Evolutionary conservation across 2,113 vertebrate species (phyloP).

Genomic region (Silurus asotus): DNA sequence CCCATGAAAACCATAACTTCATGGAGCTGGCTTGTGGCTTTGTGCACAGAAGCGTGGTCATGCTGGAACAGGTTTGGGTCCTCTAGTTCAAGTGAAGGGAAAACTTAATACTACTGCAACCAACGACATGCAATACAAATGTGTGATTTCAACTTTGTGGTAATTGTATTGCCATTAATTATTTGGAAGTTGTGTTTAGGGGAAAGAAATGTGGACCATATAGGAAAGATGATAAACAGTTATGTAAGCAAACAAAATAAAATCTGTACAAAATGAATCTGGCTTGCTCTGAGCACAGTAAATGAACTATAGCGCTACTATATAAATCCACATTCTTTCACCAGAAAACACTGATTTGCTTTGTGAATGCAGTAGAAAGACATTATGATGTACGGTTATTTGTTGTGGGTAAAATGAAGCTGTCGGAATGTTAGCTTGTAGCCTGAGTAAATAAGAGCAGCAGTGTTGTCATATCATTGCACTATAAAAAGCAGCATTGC

Average conservation of each 20-base stretch:
- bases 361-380: slow-evolving; percentile 8
- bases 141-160: too few relatives aligned
- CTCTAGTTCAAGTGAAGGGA: too few relatives aligned
- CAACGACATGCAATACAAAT: too few relatives aligned
- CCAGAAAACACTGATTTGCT: neutral
- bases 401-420: slow-evolving; percentile 17
- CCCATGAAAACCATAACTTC: too few relatives aligned
- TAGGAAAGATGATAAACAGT: neutral
- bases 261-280: neutral
- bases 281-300: neutral
- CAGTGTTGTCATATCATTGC: neutral
- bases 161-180: slow-evolving; percentile 56
- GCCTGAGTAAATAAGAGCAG: neutral
- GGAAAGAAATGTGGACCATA: neutral
- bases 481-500: neutral
- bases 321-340: neutral
- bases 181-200: slow-evolving; percentile 48
- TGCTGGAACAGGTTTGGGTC: too few relatives aligned
- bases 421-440: slow-evolving; percentile 15
- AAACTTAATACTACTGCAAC: too few relatives aligned
- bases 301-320: neutral
- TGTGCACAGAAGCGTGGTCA: too few relatives aligned
- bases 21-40: too few relatives aligned
- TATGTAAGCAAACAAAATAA: neutral
- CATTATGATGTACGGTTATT: neutral